Base-by-base conservation (phyloP, 2,113 vertebrate species). In the Nycticryphes semicollaris region DNA sequence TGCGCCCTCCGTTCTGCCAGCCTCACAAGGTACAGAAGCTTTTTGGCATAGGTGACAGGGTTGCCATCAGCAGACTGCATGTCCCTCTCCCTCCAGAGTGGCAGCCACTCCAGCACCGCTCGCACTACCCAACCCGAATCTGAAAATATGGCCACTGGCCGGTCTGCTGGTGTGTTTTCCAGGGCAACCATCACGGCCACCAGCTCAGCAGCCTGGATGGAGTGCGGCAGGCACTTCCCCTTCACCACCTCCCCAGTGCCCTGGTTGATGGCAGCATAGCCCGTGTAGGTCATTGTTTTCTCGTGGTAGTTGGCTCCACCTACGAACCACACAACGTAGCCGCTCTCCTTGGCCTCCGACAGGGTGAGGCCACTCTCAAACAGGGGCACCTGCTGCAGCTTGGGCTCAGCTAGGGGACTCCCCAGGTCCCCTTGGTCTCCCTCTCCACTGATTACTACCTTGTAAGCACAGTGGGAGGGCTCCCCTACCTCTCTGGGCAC, bases 311-410 rank as follows among this genome's bases (percentile, higher is more conserved):
- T 96, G 67, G 92, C 96, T n/a, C 95, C 96, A 0, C 93, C 96
- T 47, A 96, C 91, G 0, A 96, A 97, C 96, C 96, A 97, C 53
- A 97, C 81, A 0, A 45, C 9, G 0, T 89, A 97, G 12, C 96
- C 95, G 28, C 60, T 91, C 24, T 87, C 21, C 91, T 93, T 97
- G 48, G 93, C 96, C 53, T 95, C 74, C 3, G 53, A 57, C 74
- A 97, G 87, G 89, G 66, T 91, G 66, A 97, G 84, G 84, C 84
- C 19, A 16, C 94, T 97, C 69, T 94, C 93, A 85, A 97, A 97
- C 39, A 97, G 62, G 53, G 89, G 84, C 0, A 20, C 69, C 53
- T 4, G 11, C 27, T 3, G 2, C 0, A 1, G 70, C 53, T 33
- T 94, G 37, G 48, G 70, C 31, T 53, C 30, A 0, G 48, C 27